These are phyloP conservation scores for Chlorops oryzae DNA, from an alignment of 1,140 invertebrate genomes.

Conservation along the genomic window DNA sequence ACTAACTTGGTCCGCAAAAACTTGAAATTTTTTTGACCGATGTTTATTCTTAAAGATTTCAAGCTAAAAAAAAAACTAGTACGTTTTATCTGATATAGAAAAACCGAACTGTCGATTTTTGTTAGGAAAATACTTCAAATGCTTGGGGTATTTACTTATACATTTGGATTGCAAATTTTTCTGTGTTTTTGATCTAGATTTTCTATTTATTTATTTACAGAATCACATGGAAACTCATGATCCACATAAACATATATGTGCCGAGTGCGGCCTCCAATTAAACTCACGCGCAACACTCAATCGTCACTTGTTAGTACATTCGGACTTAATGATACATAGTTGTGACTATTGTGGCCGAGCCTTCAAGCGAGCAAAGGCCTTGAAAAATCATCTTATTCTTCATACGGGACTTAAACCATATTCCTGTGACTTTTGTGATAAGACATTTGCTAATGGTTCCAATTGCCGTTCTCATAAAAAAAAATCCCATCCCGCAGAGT, in stretches of 20 bases:
- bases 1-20: too few species aligned
- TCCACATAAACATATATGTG: slow-evolving; percentile 39
- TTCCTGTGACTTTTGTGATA: slow-evolving; percentile 49
- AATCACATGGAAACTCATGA: slow-evolving; percentile 34
- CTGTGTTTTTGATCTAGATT: too few species aligned
- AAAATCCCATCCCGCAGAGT: slow-evolving; percentile 48
- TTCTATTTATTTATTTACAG: not conserved
- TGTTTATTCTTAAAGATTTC: too few species aligned
- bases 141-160: too few species aligned
- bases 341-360: slow-evolving; percentile 43
- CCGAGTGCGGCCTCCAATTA: slow-evolving; percentile 39
- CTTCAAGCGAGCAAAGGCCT: slow-evolving; percentile 45
- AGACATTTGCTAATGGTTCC: slow-evolving; percentile 50
- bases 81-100: too few species aligned
- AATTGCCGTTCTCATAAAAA: slow-evolving; percentile 51
- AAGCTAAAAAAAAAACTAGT: too few species aligned
- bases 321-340: slow-evolving; percentile 31
- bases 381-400: slow-evolving; percentile 47
- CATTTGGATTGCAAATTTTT: too few species aligned
- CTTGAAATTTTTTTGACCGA: too few species aligned
- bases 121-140: too few species aligned
- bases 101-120: too few species aligned
- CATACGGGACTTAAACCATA: slow-evolving; percentile 50
- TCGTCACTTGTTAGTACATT: slow-evolving; percentile 45
- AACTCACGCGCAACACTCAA: slow-evolving; percentile 40